Evolutionary conservation across 2,113 vertebrate species (phyloP).

Genomic region (Hyla sarda): DNA sequence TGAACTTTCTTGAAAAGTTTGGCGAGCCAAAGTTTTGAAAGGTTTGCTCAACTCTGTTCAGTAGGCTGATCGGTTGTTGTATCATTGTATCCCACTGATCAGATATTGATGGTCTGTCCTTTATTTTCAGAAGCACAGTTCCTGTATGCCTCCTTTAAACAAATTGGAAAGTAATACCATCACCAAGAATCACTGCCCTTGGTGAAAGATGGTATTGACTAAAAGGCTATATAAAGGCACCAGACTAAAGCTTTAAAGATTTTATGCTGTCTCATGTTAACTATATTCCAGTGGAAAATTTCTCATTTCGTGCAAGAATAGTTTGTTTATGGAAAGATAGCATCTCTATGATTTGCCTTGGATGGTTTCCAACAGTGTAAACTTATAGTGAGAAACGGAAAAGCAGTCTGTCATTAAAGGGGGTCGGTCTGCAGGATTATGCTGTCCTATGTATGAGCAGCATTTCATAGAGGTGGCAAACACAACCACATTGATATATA

Average conservation of each 20-base stretch:
- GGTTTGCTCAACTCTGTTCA: too few species aligned
- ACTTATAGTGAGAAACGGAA: constrained; percentile 24
- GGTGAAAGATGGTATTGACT: neutral
- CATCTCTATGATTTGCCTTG: constrained; percentile 20
- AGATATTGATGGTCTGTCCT: neutral
- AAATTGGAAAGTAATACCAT: neutral
- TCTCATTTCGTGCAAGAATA: constrained; percentile 7
- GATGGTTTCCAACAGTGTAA: constrained; percentile 21
- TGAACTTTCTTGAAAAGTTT: too few species aligned
- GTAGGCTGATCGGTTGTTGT: too few species aligned
- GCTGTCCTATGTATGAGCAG: too few species aligned
- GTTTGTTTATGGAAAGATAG: constrained; percentile 42
- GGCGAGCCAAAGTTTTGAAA: too few species aligned
- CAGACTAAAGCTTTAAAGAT: neutral
- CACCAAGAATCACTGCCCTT: neutral
- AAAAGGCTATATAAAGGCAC: neutral
- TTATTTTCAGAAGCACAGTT: neutral
- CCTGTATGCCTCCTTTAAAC: neutral
- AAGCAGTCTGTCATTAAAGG: neutral
- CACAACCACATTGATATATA: neutral
- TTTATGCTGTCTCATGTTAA: neutral
- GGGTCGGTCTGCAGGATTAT: neutral
- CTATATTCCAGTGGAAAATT: constrained; percentile 29
- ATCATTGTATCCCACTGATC: too few species aligned
- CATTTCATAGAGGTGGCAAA: neutral